phyloP scores from a whole-genome alignment of 2,888 invertebrate genomes.

The Dynastes grantii region DNA sequence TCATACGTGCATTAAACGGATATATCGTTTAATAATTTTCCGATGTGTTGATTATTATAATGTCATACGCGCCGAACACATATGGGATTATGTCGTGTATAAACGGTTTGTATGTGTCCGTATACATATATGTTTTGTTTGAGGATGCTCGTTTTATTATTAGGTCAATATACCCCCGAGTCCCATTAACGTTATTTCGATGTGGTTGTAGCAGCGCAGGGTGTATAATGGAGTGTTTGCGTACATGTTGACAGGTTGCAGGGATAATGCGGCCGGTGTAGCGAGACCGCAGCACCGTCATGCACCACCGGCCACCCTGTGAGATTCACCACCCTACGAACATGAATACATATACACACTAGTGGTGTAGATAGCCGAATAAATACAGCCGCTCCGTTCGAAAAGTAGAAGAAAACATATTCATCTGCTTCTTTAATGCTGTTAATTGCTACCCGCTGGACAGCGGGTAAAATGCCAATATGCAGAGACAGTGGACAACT shows the following conservation, averaged over 20 bases:
- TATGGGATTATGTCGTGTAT: slow-evolving; percentile 19
- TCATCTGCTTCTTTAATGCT: slow-evolving; percentile 14
- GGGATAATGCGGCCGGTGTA: slow-evolving; percentile 59
- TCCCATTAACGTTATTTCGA: slow-evolving; percentile 43
- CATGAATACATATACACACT: slow-evolving; percentile 17
- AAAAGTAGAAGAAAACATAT: slow-evolving; percentile 34
- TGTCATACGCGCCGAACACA: slow-evolving; percentile 21
- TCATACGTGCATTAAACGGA: slow-evolving; percentile 38
- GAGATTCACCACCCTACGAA: slow-evolving; percentile 44
- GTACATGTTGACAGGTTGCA: slow-evolving; percentile 59
- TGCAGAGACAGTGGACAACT: too few relatives aligned
- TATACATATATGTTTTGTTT: not conserved
- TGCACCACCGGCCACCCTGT: slow-evolving; percentile 56
- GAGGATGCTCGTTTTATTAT: slow-evolving; percentile 44
- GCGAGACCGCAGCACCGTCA: slow-evolving; percentile 59
- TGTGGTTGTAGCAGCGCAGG: slow-evolving; percentile 42
- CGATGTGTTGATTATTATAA: slow-evolving; percentile 45
- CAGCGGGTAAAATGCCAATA: not conserved
- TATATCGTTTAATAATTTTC: slow-evolving; percentile 43
- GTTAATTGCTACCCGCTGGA: slow-evolving; percentile 3
- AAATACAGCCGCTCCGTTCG: slow-evolving; percentile 32
- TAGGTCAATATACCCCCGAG: slow-evolving; percentile 47
- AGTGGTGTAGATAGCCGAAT: slow-evolving; percentile 36
- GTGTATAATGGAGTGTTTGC: slow-evolving; percentile 47
- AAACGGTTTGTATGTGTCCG: not conserved